phyloP scores from a whole-genome alignment of 1,140 invertebrate species.

The Drosophila nikananu region DNA sequence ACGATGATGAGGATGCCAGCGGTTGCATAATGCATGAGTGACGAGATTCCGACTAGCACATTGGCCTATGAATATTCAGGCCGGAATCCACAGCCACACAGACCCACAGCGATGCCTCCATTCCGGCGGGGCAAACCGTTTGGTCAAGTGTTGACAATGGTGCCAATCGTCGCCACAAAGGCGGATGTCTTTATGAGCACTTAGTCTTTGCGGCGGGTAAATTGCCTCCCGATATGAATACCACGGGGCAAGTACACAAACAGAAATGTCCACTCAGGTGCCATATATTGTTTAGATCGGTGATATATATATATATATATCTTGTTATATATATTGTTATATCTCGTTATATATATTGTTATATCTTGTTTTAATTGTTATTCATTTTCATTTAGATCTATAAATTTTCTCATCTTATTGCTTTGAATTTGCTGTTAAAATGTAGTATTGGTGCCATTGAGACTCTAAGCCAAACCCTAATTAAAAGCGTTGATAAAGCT shows the following conservation, averaged over 20 bases:
- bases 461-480: too few relatives aligned
- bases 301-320: too few relatives aligned
- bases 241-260: background rate
- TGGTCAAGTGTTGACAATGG: conserved; percentile 68
- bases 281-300: background rate
- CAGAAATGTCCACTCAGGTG: background rate
- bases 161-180: conserved; percentile 61
- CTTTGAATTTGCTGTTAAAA: too few relatives aligned
- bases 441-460: too few relatives aligned
- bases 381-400: too few relatives aligned
- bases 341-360: too few relatives aligned
- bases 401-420: too few relatives aligned
- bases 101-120: conserved; percentile 12
- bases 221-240: conserved; percentile 27
- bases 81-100: conserved; percentile 29
- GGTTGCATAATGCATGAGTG: conserved; percentile 75
- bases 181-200: conserved; percentile 56
- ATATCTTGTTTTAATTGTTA: too few relatives aligned
- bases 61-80: conserved; percentile 70
- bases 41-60: conserved; percentile 39
- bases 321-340: too few relatives aligned
- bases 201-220: conserved; percentile 17
- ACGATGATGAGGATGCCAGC: conserved; percentile 31
- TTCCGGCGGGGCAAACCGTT: conserved; percentile 27
- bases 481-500: too few relatives aligned